Conservation (phyloP, 2,888 invertebrate species). For the Vesta saturnalis region DNA sequence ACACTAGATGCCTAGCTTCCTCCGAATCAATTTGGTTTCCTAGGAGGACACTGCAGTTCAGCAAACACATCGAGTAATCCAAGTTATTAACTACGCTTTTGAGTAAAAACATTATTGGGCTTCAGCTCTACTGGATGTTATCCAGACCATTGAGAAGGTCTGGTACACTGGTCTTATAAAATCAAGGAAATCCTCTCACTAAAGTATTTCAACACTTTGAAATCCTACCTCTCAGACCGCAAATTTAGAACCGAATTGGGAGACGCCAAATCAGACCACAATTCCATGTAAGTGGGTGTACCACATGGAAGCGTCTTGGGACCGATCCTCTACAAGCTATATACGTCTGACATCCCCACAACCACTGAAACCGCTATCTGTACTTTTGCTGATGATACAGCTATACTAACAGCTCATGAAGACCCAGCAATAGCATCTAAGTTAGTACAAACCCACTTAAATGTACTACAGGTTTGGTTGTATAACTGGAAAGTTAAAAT, state of each 20-base stretch:
- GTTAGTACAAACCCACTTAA: background rate
- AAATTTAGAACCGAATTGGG: background rate
- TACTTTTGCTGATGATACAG: background rate
- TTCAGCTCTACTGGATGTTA: background rate
- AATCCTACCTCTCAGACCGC: background rate
- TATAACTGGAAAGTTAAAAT: background rate
- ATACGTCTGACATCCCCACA: background rate
- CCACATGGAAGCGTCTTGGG: background rate
- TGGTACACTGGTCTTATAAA: background rate
- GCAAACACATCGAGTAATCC: constrained; percentile 4
- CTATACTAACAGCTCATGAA: background rate
- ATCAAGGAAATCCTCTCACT: background rate
- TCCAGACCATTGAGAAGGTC: background rate
- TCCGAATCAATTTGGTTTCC: background rate
- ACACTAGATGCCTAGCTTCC: background rate
- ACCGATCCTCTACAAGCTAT: background rate
- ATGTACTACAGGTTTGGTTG: background rate
- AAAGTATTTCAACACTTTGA: background rate
- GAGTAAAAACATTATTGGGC: background rate
- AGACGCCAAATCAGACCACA: background rate
- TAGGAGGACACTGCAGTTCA: background rate
- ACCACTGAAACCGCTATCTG: too few relatives aligned
- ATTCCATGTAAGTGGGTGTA: background rate
- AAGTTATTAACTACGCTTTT: background rate
- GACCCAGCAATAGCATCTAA: background rate